Base-by-base conservation (phyloP, 2,113 vertebrate genomes). In the Microtus ochrogaster region DNA sequence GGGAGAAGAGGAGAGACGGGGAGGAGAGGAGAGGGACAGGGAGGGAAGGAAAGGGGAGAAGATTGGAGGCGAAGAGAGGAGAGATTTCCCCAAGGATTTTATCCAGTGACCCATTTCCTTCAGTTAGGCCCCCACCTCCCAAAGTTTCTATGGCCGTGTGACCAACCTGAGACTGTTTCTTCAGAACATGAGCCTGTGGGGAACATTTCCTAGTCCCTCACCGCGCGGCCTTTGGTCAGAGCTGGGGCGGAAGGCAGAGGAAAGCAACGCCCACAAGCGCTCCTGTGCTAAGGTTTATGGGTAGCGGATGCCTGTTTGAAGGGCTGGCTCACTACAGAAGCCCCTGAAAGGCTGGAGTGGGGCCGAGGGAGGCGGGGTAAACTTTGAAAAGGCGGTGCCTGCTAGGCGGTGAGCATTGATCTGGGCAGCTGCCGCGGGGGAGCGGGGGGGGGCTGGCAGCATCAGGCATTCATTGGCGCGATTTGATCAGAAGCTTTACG, bases 391-490 rank as follows among this genome's bases (percentile, higher is more conserved):
- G 55, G 55, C 55, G 1, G 16, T 55, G 55, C 55, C 55, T 55
- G 55, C 55, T 17, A 55, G 55, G 55, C 6, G 6, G 58, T 21
- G 58, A 21, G 58, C 19, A 6, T 58, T 58, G 19, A 58, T 58
- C 58, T 22, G 6, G 19, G 58, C 19, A 58, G 58, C 19, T 21
- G 58, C 58, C 5, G 19, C 33, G 3, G 5, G 5, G 19, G 6
- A 0, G 55, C 1, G 55, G 0, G 0, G 17, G 17, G 58, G 2
- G 58, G 0, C 5, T 1, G 58, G 58, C 58, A 58, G 7, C 19
- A 21, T 58, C 19, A 58, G 58, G 58, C 58, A 21, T 58, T 58
- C 58, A 58, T 21, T 58, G 58, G 58, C 14, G 17, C 2, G 58
- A 58, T 58, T 58, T 21, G 58, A 58, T 58, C 58, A 58, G 58